phyloP scores from a whole-genome alignment of 2,797 vertebrate genomes.

The Valencia hispanica region DNA sequence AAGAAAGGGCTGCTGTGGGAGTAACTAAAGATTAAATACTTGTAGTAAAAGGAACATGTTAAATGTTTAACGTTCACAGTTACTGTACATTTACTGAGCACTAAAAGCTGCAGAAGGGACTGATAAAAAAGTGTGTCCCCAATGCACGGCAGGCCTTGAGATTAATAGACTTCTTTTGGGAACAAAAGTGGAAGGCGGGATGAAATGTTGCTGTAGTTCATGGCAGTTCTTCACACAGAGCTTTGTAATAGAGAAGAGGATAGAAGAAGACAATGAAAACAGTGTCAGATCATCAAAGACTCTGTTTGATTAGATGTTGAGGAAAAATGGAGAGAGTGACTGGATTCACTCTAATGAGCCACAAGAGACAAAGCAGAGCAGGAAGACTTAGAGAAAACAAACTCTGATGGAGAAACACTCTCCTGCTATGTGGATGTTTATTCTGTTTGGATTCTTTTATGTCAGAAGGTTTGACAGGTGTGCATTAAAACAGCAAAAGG shows the following conservation, averaged over 20 bases:
- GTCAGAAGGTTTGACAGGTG: not conserved
- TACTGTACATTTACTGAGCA: not conserved
- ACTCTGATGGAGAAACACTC: conserved; percentile 3
- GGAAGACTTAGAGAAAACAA: conserved; percentile 15
- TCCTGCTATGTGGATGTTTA: not conserved
- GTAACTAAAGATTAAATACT: not conserved
- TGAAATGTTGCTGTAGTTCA: conserved; percentile 14
- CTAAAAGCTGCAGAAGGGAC: not conserved
- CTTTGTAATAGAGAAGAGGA: conserved; percentile 21
- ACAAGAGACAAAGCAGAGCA: not conserved
- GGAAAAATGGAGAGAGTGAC: conserved; percentile 20
- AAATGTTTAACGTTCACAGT: not conserved
- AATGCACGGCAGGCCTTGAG: conserved; percentile 18
- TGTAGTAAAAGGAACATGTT: not conserved
- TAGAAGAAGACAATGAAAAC: conserved; percentile 45
- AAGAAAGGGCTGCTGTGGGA: not conserved
- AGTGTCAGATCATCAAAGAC: conserved; percentile 42
- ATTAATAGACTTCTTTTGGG: conserved; percentile 14
- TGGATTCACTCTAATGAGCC: conserved; percentile 36
- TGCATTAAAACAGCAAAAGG: not conserved
- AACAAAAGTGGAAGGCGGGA: conserved; percentile 1
- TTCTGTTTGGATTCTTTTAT: not conserved
- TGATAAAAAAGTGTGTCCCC: conserved; percentile 1
- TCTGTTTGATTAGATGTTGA: conserved; percentile 2
- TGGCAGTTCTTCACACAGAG: conserved; percentile 39